A percentile compares a stretch with the other conserved stretches of the same genome.
Evolutionary conservation across 2,888 invertebrate species (phyloP).

Genomic region (Stenoptilia bipunctidactyla): DNA sequence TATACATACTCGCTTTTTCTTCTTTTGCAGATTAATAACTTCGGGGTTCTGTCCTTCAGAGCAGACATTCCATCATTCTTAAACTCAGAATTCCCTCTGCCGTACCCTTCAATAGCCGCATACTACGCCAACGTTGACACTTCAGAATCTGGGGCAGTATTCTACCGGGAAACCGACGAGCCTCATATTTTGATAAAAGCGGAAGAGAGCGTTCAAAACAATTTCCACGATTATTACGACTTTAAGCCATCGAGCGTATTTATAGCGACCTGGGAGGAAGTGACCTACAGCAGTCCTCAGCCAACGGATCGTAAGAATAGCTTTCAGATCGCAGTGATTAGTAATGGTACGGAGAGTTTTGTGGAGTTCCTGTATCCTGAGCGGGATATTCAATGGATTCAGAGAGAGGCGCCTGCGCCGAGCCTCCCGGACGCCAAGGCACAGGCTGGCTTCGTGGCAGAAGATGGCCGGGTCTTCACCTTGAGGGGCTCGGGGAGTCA

Average conservation of each 20-base stretch:
- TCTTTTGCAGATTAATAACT: conserved; percentile 85
- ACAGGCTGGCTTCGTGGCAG: conserved; percentile 92
- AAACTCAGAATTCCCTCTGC: conserved; percentile 90
- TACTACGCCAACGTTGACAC: conserved; percentile 94
- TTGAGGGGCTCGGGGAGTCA: conserved; percentile 94
- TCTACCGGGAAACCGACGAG: conserved; percentile 78
- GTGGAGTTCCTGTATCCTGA: conserved; percentile 90
- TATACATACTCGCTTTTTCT: background rate
- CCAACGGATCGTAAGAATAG: conserved; percentile 85
- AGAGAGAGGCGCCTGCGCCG: conserved; percentile 81
- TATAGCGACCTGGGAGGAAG: conserved; percentile 91
- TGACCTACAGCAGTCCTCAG: conserved; percentile 80
- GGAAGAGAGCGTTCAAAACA: conserved; percentile 77
- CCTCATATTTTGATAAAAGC: conserved; percentile 75
- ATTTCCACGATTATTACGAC: conserved; percentile 78
- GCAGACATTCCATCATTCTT: conserved; percentile 89
- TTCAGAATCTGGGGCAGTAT: conserved; percentile 77
- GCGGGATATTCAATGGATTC: conserved; percentile 92
- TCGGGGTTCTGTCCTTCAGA: conserved; percentile 90
- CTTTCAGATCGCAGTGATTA: conserved; percentile 79
- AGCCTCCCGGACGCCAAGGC: conserved; percentile 90
- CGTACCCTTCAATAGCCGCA: conserved; percentile 90
- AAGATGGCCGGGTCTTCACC: conserved; percentile 81
- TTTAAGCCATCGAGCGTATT: conserved; percentile 86
- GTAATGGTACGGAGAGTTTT: conserved; percentile 85